These are phyloP conservation scores for Todiramphus chloris DNA, from an alignment of 2,113 vertebrate species.

Conservation along the genomic window DNA sequence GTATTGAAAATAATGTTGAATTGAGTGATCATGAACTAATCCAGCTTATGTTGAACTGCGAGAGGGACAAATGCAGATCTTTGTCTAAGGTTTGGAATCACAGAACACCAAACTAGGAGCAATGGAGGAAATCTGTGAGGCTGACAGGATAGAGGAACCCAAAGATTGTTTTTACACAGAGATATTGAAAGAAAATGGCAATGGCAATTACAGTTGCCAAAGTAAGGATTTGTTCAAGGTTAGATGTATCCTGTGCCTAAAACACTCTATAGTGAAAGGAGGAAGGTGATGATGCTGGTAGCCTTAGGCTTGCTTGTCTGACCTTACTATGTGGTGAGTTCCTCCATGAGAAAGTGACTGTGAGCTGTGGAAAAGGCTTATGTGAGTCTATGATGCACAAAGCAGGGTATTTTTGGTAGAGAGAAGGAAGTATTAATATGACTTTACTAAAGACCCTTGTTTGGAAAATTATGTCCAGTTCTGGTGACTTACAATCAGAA, in stretches of 20 bases:
- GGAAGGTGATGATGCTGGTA: neutral
- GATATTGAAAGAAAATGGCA: neutral
- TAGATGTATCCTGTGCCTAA: neutral
- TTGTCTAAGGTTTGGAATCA: neutral
- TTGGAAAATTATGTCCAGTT: constrained; percentile 1
- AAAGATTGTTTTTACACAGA: neutral
- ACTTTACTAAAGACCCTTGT: neutral
- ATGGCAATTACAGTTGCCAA: neutral
- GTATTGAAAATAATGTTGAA: neutral
- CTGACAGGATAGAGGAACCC: neutral
- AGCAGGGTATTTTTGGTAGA: constrained; percentile 22
- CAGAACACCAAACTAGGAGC: neutral
- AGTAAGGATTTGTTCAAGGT: neutral
- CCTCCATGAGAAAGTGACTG: neutral
- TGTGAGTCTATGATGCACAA: neutral
- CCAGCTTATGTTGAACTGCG: neutral
- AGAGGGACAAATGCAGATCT: neutral
- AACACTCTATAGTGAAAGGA: neutral
- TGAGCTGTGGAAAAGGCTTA: constrained; percentile 31
- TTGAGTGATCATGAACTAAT: neutral
- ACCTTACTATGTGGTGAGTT: neutral
- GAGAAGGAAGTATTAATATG: neutral
- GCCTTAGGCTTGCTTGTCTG: neutral
- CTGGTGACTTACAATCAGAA: constrained; percentile 9
- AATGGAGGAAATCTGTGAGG: neutral